Percentiles rank a stretch among this genome's conserved stretches.
Conservation (phyloP, 2,888 invertebrate genomes). For the Troglohyphantes excavatus region DNA sequence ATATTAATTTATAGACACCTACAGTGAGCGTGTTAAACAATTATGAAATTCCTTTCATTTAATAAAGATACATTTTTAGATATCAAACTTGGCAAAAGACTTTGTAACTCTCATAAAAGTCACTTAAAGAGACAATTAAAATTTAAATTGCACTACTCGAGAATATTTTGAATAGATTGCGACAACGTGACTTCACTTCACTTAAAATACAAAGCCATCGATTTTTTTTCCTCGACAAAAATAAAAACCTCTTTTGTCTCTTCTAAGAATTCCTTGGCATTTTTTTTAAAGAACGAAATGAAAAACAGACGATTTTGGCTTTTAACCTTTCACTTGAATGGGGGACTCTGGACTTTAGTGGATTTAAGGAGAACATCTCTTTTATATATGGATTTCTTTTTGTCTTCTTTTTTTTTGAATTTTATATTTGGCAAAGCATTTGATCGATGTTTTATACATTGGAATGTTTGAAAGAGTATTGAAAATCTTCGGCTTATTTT, state of each 20-base stretch:
- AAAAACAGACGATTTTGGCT: slow-evolving; percentile 14
- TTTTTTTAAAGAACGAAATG: neutral
- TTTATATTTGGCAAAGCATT: neutral
- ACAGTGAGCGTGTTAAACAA: no score
- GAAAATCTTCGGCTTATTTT: neutral
- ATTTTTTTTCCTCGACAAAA: neutral
- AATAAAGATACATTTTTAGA: neutral
- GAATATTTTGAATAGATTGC: neutral
- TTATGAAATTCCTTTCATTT: no score
- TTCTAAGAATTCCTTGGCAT: neutral
- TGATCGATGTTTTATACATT: neutral
- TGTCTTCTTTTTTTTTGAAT: neutral
- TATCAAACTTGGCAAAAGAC: neutral
- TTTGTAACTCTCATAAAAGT: neutral
- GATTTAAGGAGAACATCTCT: neutral
- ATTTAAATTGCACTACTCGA: neutral
- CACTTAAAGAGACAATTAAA: neutral
- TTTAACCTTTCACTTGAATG: slow-evolving; percentile 25
- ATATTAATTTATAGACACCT: no score
- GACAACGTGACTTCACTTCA: neutral
- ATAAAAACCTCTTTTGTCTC: slow-evolving; percentile 10
- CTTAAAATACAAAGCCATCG: neutral
- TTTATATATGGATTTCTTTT: neutral
- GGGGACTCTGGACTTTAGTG: neutral
- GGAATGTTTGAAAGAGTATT: neutral